These are phyloP conservation scores for Sphecodes monilicornis DNA, from an alignment of 2,888 invertebrate genomes.

Conservation along the genomic window DNA sequence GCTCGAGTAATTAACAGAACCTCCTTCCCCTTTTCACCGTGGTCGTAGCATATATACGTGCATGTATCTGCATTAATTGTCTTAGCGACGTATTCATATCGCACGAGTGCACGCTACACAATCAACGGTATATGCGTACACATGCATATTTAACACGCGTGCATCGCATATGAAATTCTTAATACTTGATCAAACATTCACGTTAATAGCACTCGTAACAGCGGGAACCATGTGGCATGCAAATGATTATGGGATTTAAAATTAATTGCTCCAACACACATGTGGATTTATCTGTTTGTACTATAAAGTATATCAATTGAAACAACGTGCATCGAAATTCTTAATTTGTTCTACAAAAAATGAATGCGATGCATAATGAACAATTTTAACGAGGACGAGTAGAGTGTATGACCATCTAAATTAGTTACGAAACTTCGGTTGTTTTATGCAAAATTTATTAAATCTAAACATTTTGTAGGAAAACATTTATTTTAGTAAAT, in stretches of 20 bases:
- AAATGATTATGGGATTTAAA: not conserved
- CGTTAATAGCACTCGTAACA: slow-evolving; percentile 5
- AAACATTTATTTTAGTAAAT: not conserved
- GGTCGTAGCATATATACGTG: slow-evolving; percentile 20
- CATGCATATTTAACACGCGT: slow-evolving; percentile 11
- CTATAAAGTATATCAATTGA: not conserved
- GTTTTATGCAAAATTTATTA: no score
- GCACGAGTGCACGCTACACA: slow-evolving; percentile 35
- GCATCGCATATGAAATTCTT: slow-evolving; percentile 21
- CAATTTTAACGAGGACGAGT: no score
- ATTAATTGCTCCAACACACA: not conserved
- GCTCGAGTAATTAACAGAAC: slow-evolving; percentile 61
- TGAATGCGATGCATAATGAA: not conserved
- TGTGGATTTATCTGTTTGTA: not conserved
- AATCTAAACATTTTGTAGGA: not conserved
- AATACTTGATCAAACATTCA: slow-evolving; percentile 24
- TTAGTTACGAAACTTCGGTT: no score
- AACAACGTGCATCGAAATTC: not conserved
- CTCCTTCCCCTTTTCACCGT: slow-evolving; percentile 47
- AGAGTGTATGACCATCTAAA: no score
- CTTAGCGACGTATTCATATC: slow-evolving; percentile 51
- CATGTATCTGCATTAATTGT: slow-evolving; percentile 58
- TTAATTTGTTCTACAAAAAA: not conserved
- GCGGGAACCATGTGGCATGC: not conserved
- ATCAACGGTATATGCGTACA: slow-evolving; percentile 14